phyloP scores from a whole-genome alignment of 2,888 invertebrate genomes.

The Agrotis exclamationis region DNA sequence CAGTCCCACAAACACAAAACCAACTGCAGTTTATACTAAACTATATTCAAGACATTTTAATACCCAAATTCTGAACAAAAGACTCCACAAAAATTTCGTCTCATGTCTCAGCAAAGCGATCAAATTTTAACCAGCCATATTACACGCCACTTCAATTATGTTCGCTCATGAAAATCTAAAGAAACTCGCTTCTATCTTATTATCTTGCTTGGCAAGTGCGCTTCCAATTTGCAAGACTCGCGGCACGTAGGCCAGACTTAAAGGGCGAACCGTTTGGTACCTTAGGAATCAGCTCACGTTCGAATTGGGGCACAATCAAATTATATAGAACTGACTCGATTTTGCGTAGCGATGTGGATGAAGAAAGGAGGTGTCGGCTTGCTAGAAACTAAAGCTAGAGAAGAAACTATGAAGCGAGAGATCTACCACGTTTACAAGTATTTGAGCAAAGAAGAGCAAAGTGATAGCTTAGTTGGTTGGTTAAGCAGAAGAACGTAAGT shows the following conservation, averaged over 20 bases:
- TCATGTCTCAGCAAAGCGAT: neutral
- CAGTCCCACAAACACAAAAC: no score
- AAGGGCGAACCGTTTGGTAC: slow-evolving; percentile 53
- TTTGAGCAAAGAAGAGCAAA: no score
- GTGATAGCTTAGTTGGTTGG: no score
- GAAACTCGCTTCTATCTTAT: slow-evolving; percentile 6
- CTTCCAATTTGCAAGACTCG: slow-evolving; percentile 52
- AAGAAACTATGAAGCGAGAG: no score
- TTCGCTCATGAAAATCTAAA: slow-evolving; percentile 32
- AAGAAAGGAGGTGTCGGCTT: slow-evolving; percentile 37
- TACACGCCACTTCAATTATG: slow-evolving; percentile 36
- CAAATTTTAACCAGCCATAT: slow-evolving; percentile 30
- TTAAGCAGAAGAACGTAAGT: no score
- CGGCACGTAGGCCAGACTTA: slow-evolving; percentile 55
- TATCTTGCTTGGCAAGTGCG: slow-evolving; percentile 37
- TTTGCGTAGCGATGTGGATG: slow-evolving; percentile 51
- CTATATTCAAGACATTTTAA: neutral
- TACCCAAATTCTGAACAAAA: neutral
- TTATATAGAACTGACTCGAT: slow-evolving; percentile 67
- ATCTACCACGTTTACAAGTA: no score
- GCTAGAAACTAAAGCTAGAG: no score
- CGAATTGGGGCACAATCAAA: slow-evolving; percentile 64
- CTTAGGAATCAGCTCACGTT: slow-evolving; percentile 65
- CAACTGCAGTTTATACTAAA: neutral
- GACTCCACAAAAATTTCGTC: neutral